Evolutionary conservation across 2,113 vertebrate genomes (phyloP).

Genomic region (Embiotoca jacksoni): DNA sequence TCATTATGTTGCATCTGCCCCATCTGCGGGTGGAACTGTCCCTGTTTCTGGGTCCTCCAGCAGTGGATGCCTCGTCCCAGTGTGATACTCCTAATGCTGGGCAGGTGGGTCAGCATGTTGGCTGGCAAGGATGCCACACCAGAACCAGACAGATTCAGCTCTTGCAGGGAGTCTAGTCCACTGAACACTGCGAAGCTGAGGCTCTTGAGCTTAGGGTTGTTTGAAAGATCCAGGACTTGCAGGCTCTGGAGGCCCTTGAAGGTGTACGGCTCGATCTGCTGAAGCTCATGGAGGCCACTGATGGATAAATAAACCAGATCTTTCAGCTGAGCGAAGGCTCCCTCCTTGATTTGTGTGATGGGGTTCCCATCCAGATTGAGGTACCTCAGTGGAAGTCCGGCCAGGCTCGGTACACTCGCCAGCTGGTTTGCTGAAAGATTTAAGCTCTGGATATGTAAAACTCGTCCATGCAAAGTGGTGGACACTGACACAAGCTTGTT

Average conservation of each 20-base stretch:
- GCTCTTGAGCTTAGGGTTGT: conserved; percentile 85
- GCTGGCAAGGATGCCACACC: conserved; percentile 84
- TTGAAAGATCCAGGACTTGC: conserved; percentile 93
- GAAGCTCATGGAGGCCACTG: conserved; percentile 83
- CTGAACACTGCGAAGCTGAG: conserved; percentile 85
- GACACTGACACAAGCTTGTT: conserved; percentile 86
- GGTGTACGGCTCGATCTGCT: conserved; percentile 80
- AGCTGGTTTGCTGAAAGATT: conserved; percentile 90
- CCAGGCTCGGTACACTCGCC: conserved; percentile 83
- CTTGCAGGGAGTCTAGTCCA: conserved; percentile 90
- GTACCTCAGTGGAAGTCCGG: conserved; percentile 88
- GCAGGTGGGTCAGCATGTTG: conserved; percentile 86
- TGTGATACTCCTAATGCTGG: conserved; percentile 90
- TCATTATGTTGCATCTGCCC: conserved; percentile 86
- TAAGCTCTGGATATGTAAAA: conserved; percentile 89
- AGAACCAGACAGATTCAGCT: conserved; percentile 91
- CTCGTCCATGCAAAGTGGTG: conserved; percentile 29
- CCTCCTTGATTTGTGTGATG: conserved; percentile 81
- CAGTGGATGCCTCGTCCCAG: conserved; percentile 86
- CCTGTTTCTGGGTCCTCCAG: conserved; percentile 90
- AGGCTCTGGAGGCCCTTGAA: conserved; percentile 89
- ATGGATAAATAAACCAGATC: conserved; percentile 92
- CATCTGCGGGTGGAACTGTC: conserved; percentile 90
- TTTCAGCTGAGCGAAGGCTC: conserved; percentile 85
- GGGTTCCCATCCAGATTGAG: conserved; percentile 93